Conservation (phyloP, 2,113 vertebrate species). For the Cichladusa arquata region DNA sequence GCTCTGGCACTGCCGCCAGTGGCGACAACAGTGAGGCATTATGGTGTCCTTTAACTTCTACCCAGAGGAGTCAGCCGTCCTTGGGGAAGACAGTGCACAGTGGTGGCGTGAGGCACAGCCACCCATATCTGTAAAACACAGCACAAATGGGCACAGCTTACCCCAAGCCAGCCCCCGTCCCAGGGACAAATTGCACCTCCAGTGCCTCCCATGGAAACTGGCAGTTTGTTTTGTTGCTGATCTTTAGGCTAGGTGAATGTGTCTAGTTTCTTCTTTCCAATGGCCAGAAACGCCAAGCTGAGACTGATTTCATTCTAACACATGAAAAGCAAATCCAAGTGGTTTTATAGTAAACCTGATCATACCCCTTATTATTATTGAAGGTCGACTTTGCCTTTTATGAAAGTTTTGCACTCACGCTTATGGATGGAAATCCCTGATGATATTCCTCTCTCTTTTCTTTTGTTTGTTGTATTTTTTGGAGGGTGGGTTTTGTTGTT, state of each 20-base stretch:
- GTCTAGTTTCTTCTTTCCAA: not conserved
- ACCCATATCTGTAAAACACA: rapidly evolving
- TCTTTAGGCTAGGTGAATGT: not conserved
- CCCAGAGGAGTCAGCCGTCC: not conserved
- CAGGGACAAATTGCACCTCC: rapidly evolving
- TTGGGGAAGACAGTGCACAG: not conserved
- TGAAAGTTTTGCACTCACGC: not conserved
- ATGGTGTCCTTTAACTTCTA: not conserved
- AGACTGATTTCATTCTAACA: not conserved
- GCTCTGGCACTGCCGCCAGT: not conserved
- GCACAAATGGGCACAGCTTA: not conserved
- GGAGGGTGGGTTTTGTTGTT: not conserved
- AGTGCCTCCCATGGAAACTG: not conserved
- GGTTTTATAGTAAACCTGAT: not conserved
- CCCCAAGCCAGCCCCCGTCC: not conserved
- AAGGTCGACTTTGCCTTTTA: not conserved
- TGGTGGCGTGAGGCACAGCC: not conserved
- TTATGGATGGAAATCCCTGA: not conserved
- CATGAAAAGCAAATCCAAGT: not conserved
- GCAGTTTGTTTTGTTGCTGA: not conserved
- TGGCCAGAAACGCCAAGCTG: not conserved
- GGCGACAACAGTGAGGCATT: not conserved
- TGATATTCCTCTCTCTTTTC: not conserved
- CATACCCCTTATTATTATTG: not conserved
- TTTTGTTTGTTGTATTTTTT: not conserved